Evolutionary conservation across 2,888 invertebrate species (phyloP), one percentile per base, ranked within the genome.

Genomic region (Lochmaea crataegi): DNA sequence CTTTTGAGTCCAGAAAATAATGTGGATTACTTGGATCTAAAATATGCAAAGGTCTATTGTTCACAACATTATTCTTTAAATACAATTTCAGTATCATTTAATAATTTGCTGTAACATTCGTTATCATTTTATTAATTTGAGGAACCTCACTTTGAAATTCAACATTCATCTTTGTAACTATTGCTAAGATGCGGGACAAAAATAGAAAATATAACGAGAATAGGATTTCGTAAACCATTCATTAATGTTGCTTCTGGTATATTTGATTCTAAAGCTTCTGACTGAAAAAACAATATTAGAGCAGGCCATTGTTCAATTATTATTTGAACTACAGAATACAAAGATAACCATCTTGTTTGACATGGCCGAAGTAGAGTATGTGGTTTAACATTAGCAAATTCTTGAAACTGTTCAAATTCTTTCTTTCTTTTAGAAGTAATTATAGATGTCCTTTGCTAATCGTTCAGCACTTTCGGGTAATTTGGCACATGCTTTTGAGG

Each of bases 401-500:
- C 9, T 58, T 58, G 58, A 22, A 58, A 58, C 18, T n/a, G 1
- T 58, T 58, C 58, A 58, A 58, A 58, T 58, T 58, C 26, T 58
- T 58, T 58, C 58, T 58, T 58, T 58, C 58, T 26, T 58, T 26
- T 58, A 18, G 58, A 58, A 58, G 22, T 58, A 58, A 58, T 58
- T 58, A 58, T 58, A 58, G 26, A 58, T 58, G 58, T 58, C 26
- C 32, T 58, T 58, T n/a, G 58, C 58, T 58, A 58, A 58, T 22
- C 58, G 6, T 58, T 18, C 58, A 18, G 32, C 58, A 58, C 58
- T 22, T 3, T 26, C 26, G 26, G 5, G 26, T 26, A 26, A 65
- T 45, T 65, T 65, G 65, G 65, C 65, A 65, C 65, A 65, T 42
- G 65, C 65, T 48, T 65, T 65, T 65, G 65, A 48, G n/a, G 65